Evolutionary conservation across 1,140 invertebrate genomes (phyloP).

Genomic region (Holotrichia oblita): DNA sequence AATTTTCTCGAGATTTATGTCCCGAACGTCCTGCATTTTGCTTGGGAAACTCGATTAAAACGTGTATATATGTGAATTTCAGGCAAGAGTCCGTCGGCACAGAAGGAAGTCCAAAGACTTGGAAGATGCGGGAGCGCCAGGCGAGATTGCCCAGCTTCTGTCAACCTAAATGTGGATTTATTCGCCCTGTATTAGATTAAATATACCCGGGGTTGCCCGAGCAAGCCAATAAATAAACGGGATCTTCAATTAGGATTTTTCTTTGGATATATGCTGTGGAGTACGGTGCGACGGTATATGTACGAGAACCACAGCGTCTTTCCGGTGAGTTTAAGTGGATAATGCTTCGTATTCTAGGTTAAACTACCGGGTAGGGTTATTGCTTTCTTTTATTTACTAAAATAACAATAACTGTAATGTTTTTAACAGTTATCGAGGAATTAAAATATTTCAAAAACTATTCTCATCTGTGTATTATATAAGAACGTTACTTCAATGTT

Average conservation of each 20-base stretch:
- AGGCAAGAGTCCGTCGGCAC: not conserved
- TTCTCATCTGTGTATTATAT: too few relatives aligned
- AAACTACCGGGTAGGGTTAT: too few relatives aligned
- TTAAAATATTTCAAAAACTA: too few relatives aligned
- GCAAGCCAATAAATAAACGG: slow-evolving; percentile 56
- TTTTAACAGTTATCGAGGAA: too few relatives aligned
- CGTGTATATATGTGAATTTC: slow-evolving; percentile 34
- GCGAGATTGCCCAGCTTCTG: slow-evolving; percentile 54
- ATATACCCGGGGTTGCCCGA: slow-evolving; percentile 53
- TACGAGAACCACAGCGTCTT: not conserved
- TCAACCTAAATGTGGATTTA: slow-evolving; percentile 58
- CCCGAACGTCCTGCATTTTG: slow-evolving; percentile 26
- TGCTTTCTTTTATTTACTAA: too few relatives aligned
- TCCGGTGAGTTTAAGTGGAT: not conserved
- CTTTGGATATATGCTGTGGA: slow-evolving; percentile 34
- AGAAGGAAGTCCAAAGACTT: slow-evolving; percentile 21
- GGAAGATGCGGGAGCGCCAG: not conserved
- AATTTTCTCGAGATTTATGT: slow-evolving; percentile 32
- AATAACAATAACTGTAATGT: too few relatives aligned
- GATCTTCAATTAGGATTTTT: slow-evolving; percentile 57
- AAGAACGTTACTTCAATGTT: too few relatives aligned
- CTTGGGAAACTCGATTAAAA: slow-evolving; percentile 28
- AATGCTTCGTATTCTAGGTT: not conserved
- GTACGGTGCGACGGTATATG: not conserved
- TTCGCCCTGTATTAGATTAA: slow-evolving; percentile 56